Percentiles rank a stretch among this genome's conserved stretches.
These are phyloP conservation scores for Lasiurus cinereus DNA, from an alignment of 2,113 vertebrate species.

Conservation along the genomic window DNA sequence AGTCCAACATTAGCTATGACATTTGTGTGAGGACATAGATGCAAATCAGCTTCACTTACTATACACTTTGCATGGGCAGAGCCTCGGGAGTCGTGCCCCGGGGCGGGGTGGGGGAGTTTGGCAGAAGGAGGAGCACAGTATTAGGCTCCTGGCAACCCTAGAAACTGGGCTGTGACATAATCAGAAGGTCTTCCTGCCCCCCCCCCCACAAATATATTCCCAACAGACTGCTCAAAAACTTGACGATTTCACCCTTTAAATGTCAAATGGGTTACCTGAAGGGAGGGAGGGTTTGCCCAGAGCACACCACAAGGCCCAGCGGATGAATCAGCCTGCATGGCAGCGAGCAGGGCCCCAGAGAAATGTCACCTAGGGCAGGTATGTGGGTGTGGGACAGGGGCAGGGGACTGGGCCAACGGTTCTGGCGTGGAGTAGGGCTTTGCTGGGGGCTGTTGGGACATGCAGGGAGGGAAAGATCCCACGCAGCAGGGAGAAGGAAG, in stretches of 20 bases:
- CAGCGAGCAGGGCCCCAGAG: not conserved
- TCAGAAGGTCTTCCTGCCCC: not conserved
- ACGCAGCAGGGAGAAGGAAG: not conserved
- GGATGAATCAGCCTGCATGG: not conserved
- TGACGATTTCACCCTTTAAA: not conserved
- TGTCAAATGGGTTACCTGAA: not conserved
- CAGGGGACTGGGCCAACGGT: not conserved
- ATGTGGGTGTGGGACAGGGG: not conserved
- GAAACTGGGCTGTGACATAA: not conserved
- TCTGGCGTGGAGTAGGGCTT: not conserved
- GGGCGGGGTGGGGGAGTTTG: fast-evolving
- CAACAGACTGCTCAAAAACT: not conserved
- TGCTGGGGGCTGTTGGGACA: not conserved
- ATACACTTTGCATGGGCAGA: not conserved
- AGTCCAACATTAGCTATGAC: not conserved
- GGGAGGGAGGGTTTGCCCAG: not conserved
- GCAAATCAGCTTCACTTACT: not conserved
- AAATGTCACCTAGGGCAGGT: not conserved
- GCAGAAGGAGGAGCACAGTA: not conserved
- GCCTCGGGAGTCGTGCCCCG: not conserved
- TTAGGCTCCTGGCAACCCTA: not conserved
- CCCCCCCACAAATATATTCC: not conserved
- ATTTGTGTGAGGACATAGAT: not conserved
- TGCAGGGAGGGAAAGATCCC: not conserved
- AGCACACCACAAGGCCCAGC: not conserved